Conservation (phyloP, 2,888 invertebrate genomes). For the Blastobasis adustella region DNA sequence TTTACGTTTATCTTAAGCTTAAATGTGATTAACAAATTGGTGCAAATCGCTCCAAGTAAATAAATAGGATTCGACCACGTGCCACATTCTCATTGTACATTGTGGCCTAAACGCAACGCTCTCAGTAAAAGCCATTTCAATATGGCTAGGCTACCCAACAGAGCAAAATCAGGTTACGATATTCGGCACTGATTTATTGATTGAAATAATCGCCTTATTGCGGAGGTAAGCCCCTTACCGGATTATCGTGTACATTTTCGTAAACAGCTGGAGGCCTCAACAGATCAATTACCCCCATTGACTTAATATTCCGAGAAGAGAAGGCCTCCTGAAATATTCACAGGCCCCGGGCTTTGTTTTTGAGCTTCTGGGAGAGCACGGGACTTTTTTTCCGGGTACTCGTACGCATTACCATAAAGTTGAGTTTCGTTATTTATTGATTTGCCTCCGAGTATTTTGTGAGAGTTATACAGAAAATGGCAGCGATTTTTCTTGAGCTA, state of each 20-base stretch:
- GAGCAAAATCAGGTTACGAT: too few species aligned
- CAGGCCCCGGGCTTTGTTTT: conserved; percentile 61
- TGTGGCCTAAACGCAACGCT: too few species aligned
- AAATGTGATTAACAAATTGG: too few species aligned
- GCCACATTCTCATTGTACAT: too few species aligned
- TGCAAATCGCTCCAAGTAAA: too few species aligned
- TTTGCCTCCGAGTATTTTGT: neutral
- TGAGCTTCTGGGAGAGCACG: conserved; percentile 54
- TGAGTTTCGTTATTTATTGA: conserved; percentile 22
- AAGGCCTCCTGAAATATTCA: conserved; percentile 71
- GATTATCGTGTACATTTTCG: conserved; percentile 46
- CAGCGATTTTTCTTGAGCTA: too few species aligned
- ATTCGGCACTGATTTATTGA: neutral
- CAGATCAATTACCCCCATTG: conserved; percentile 73
- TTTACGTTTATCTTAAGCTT: too few species aligned
- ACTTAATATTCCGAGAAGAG: conserved; percentile 70
- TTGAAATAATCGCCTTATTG: conserved; percentile 3
- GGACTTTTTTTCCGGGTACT: conserved; percentile 59
- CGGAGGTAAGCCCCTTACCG: conserved; percentile 33
- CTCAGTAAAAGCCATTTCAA: too few species aligned
- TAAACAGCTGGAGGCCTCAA: conserved; percentile 35
- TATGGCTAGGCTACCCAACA: too few species aligned
- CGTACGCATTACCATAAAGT: conserved; percentile 63
- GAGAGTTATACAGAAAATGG: too few species aligned
- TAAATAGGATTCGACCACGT: too few species aligned